Percentiles rank a stretch among this genome's conserved stretches.
Conservation (phyloP, 2,888 invertebrate species). For the Melanargia galathea region DNA sequence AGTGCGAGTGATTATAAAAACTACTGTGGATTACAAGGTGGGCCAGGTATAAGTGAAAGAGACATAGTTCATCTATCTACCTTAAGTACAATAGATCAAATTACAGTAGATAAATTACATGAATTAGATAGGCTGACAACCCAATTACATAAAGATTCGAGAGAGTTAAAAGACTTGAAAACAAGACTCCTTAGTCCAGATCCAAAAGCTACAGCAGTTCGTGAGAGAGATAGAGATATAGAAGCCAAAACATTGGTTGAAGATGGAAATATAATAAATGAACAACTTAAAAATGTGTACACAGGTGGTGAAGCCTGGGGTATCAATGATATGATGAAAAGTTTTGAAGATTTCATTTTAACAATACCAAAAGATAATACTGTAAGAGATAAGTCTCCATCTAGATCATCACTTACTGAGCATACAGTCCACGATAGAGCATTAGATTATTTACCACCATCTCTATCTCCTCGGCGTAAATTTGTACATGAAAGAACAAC, state of each 20-base stretch:
- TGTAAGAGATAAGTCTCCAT: constrained; percentile 82
- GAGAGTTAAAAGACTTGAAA: constrained; percentile 89
- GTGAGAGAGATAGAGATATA: constrained; percentile 81
- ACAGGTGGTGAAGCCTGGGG: constrained; percentile 86
- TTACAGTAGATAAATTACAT: constrained; percentile 89
- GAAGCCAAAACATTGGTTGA: constrained; percentile 83
- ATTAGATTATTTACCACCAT: constrained; percentile 82
- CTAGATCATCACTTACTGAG: constrained; percentile 84
- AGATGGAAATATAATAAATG: constrained; percentile 85
- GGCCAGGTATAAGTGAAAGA: constrained; percentile 89
- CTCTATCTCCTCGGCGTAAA: constrained; percentile 82
- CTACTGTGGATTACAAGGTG: constrained; percentile 85
- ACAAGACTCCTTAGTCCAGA: constrained; percentile 86
- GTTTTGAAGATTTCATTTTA: constrained; percentile 83
- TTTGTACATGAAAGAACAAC: constrained; percentile 81
- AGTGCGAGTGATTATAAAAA: constrained; percentile 90
- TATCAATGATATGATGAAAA: constrained; percentile 85
- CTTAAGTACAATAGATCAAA: constrained; percentile 89
- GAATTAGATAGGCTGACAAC: constrained; percentile 89
- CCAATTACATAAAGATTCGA: constrained; percentile 89
- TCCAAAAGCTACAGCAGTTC: constrained; percentile 69
- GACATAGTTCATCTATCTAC: constrained; percentile 89
- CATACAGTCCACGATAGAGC: constrained; percentile 84
- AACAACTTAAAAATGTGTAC: constrained; percentile 86
- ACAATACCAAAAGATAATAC: constrained; percentile 76